Evolutionary conservation across 64 coral and sea anemone genomes (phyloP).

Genomic region (Stichodactyla mertensii): DNA sequence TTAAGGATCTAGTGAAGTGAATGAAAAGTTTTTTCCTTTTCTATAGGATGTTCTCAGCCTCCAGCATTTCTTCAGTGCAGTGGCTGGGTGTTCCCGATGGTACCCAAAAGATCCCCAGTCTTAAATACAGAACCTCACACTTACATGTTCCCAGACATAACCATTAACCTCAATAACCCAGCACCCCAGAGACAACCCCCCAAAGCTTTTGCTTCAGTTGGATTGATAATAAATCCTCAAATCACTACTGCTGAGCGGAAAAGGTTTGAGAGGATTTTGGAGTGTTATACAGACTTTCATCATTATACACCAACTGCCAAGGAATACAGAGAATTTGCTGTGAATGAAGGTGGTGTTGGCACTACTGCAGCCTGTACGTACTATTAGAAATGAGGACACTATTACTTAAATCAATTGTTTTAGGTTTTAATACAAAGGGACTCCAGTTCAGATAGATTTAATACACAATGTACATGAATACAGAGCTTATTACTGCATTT

Average conservation of each 20-base stretch:
- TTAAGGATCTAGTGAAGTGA: neutral
- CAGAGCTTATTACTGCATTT: too few species aligned
- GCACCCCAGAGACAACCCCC: slow-evolving; percentile 27
- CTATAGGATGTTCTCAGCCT: slow-evolving; percentile 45
- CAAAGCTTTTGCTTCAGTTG: slow-evolving; percentile 80
- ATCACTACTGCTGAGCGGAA: slow-evolving; percentile 48
- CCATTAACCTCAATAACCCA: slow-evolving; percentile 45
- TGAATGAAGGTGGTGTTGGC: slow-evolving; percentile 5
- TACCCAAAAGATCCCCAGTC: slow-evolving; percentile 85
- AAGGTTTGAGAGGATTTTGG: slow-evolving; percentile 87
- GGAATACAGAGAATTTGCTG: slow-evolving; percentile 18
- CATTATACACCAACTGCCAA: slow-evolving; percentile 69
- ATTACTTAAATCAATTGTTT: too few species aligned
- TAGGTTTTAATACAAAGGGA: too few species aligned
- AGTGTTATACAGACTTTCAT: slow-evolving; percentile 87
- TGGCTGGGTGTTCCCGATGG: slow-evolving; percentile 89
- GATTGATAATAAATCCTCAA: slow-evolving; percentile 68
- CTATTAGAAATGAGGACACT: too few species aligned
- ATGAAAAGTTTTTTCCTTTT: neutral
- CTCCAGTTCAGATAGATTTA: too few species aligned
- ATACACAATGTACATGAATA: too few species aligned
- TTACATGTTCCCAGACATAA: slow-evolving; percentile 91
- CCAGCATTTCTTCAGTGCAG: slow-evolving; percentile 90
- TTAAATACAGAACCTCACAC: slow-evolving; percentile 91
- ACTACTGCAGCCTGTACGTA: neutral